Evolutionary conservation across 2,113 vertebrate species (phyloP).

Genomic region (Isichthys henryi): DNA sequence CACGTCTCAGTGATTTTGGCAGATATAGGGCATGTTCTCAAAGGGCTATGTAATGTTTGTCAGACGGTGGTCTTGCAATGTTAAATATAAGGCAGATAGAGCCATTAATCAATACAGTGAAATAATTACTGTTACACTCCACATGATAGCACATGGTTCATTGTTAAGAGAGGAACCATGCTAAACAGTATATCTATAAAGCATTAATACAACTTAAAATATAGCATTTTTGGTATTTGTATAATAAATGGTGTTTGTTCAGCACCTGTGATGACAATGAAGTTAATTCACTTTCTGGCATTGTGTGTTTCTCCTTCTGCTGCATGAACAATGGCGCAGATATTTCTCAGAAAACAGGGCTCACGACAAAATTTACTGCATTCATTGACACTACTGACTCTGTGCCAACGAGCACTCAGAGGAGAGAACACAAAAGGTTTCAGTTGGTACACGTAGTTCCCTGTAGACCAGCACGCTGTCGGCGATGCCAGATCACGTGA

Average conservation of each 20-base stretch:
- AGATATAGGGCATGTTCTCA: slow-evolving; percentile 66
- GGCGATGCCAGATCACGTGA: not conserved
- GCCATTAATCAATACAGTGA: not conserved
- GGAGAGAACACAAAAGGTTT: not conserved
- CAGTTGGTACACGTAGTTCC: not conserved
- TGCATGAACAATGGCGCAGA: not conserved
- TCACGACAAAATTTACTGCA: not conserved
- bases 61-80: not conserved
- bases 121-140: not conserved
- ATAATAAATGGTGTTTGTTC: not conserved
- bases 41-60: slow-evolving; percentile 28
- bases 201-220: not conserved
- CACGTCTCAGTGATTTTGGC: slow-evolving; percentile 61
- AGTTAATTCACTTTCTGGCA: not conserved
- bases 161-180: not conserved
- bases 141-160: not conserved
- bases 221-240: not conserved
- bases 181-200: not conserved
- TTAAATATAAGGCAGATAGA: not conserved
- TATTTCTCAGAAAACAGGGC: not conserved
- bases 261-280: not conserved
- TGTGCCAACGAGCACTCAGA: not conserved
- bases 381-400: not conserved
- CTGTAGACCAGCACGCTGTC: not conserved
- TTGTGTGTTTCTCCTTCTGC: not conserved